These are phyloP conservation scores for Drosophila gunungcola DNA, from an alignment of 1,140 invertebrate genomes.

Conservation along the genomic window DNA sequence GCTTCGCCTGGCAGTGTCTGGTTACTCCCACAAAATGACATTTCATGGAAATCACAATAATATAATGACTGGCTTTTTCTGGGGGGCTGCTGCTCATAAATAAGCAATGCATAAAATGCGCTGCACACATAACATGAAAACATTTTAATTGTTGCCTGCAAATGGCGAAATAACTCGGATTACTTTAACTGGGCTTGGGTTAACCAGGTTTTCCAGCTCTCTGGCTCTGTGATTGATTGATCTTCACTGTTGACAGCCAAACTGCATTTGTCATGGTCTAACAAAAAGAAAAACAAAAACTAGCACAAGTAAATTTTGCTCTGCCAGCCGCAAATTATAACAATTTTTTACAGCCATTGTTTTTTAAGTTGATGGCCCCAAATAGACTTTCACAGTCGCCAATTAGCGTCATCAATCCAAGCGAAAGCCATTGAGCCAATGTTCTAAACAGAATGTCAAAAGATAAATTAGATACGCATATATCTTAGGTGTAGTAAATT, in stretches of 20 bases:
- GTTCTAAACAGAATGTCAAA: slow-evolving; percentile 32
- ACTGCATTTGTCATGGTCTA: slow-evolving; percentile 60
- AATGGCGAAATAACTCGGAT: slow-evolving; percentile 60
- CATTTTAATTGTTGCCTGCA: slow-evolving; percentile 74
- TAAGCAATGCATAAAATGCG: slow-evolving; percentile 44
- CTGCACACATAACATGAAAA: slow-evolving; percentile 49
- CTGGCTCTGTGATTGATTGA: slow-evolving; percentile 57
- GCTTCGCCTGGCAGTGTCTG: slow-evolving; percentile 47
- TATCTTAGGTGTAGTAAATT: slow-evolving; percentile 21
- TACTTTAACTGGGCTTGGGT: slow-evolving; percentile 22
- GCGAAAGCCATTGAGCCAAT: slow-evolving; percentile 15
- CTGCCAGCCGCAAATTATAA: slow-evolving; percentile 17
- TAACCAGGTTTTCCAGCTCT: slow-evolving; percentile 46
- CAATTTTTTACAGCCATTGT: slow-evolving; percentile 35
- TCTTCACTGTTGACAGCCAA: slow-evolving; percentile 57
- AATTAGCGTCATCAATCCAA: slow-evolving; percentile 27
- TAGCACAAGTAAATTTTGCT: slow-evolving; percentile 47
- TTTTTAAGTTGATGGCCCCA: slow-evolving; percentile 13
- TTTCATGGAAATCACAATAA: slow-evolving; percentile 63
- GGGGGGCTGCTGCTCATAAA: slow-evolving; percentile 32
- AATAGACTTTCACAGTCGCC: slow-evolving; percentile 30
- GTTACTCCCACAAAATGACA: slow-evolving; percentile 30
- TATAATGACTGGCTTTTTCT: slow-evolving; percentile 45
- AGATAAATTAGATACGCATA: slow-evolving; percentile 6
- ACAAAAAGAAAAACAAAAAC: slow-evolving; percentile 23